Base-by-base conservation (phyloP, 2,113 vertebrate species). In the Willisornis vidua region DNA sequence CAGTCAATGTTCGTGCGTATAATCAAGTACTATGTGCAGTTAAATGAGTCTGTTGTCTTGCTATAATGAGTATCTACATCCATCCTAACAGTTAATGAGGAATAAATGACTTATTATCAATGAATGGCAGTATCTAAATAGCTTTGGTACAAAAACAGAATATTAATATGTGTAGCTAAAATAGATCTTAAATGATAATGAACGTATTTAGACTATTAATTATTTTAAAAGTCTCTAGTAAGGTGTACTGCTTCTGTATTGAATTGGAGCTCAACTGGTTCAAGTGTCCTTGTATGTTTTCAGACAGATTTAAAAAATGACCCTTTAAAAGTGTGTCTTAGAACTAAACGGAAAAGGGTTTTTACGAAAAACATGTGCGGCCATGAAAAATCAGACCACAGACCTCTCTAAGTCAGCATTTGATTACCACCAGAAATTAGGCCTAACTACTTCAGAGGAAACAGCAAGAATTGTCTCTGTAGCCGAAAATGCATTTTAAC, bases 81-180 rank as follows among this genome's bases (percentile, higher is more conserved):
- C 90, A 98, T 97, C 94, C 97, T 96, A 96, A 96, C 91, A 97
- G 93, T 96, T 98, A 98, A 98, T 98, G 97, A 98, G 96, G 97
- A 98, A 98, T 98, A 98, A 98, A 98, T 98, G 97, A 98, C 97
- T 98, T 98, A 98, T 98, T 98, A 98, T 98, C 97, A 97, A 94
- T 95, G 97, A 98, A 97, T 97, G 95, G 54, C 97, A 98, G 97
- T 97, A 96, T 97, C 96, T 98, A 98, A 98, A 98, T 97, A 98
- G 97, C 97, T 97, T 79, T 94, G 97, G 79, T 97, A 98, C 97
- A 97, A 97, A 98, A 98, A 62, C 97, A 97, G 97, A 98, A 98
- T 98, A 98, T 98, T 98, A 98, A 98, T 97, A 95, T 67, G 65
- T 95, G 93, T 77, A 94, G 92, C 95, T 94, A 98, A 98, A 98